phyloP scores from a whole-genome alignment of 2,113 vertebrate species.

The Tringa solitaria region DNA sequence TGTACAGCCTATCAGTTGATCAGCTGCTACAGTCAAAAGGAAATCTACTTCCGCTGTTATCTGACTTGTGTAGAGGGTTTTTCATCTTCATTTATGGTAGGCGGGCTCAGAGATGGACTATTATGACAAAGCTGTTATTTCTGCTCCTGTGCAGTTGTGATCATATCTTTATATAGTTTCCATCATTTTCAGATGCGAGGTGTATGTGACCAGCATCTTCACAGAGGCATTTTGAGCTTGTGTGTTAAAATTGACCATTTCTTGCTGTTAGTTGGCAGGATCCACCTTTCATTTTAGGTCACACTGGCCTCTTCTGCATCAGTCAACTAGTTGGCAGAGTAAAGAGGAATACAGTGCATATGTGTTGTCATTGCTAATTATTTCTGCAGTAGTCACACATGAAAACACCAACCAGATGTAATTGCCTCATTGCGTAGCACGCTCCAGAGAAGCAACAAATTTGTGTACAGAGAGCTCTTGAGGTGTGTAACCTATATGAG shows the following conservation, averaged over 20 bases:
- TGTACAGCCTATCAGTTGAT: background rate
- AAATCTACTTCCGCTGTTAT: background rate
- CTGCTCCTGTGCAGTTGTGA: background rate
- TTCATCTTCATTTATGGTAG: background rate
- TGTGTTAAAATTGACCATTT: background rate
- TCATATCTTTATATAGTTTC: conserved; percentile 11
- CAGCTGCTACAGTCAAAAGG: background rate
- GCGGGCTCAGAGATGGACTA: background rate
- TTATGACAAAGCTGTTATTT: conserved; percentile 10
- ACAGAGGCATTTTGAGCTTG: background rate
- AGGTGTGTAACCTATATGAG: background rate
- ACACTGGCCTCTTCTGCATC: background rate
- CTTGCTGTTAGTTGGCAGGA: background rate
- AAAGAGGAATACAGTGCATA: background rate
- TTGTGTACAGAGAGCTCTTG: background rate
- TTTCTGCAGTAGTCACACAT: background rate
- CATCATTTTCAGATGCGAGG: background rate
- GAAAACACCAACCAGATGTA: background rate
- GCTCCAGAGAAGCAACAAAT: background rate
- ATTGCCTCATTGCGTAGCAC: background rate
- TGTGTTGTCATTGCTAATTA: background rate
- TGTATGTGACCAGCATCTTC: background rate
- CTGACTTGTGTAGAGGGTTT: background rate
- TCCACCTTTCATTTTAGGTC: background rate
- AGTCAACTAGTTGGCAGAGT: background rate